Conservation (phyloP, 1,140 invertebrate genomes). For the Mercenaria mercenaria region DNA sequence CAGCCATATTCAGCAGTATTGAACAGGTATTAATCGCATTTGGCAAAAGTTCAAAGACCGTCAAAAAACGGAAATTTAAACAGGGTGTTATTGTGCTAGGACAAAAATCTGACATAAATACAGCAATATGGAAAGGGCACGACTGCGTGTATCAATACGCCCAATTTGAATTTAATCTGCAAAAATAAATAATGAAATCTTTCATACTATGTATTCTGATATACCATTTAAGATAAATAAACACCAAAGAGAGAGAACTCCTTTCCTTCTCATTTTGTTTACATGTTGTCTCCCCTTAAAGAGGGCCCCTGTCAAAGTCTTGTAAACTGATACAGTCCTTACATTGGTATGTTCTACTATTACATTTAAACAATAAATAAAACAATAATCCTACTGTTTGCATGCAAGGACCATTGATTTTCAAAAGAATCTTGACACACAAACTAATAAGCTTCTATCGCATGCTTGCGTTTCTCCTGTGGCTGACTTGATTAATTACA, state of each 20-base stretch:
- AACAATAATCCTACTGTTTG: neutral
- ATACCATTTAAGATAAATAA: neutral
- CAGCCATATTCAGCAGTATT: constrained; percentile 56
- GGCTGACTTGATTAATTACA: neutral
- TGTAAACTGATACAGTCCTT: neutral
- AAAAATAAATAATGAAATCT: constrained; percentile 51
- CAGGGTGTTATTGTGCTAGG: constrained; percentile 17
- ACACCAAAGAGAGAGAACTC: neutral
- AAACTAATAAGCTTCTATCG: neutral
- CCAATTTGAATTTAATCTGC: constrained; percentile 36
- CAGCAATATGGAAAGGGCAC: neutral
- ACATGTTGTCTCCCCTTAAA: neutral
- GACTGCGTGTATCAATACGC: neutral
- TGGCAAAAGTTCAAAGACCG: constrained; percentile 51
- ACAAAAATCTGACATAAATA: constrained; percentile 15
- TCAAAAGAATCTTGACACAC: neutral
- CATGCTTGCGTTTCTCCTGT: neutral
- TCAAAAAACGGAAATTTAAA: constrained; percentile 37
- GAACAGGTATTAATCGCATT: constrained; percentile 43
- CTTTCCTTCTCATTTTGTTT: neutral
- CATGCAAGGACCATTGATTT: neutral
- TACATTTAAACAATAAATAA: neutral
- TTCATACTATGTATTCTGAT: neutral
- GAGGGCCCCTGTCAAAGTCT: neutral
- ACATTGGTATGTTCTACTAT: neutral